phyloP scores from a whole-genome alignment of 2,113 vertebrate genomes.

The Aythya baeri region DNA sequence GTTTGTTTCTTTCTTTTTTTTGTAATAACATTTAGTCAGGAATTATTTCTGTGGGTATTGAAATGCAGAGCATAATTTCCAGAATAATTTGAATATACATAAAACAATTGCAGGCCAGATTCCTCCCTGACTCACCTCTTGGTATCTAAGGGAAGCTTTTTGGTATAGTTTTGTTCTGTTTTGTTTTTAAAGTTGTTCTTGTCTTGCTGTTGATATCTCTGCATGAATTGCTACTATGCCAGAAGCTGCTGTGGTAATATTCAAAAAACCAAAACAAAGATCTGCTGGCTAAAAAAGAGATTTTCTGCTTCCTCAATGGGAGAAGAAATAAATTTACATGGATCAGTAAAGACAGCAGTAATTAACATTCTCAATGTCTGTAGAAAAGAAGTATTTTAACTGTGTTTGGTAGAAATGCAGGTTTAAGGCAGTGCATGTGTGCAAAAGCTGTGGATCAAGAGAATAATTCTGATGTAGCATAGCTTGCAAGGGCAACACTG shows the following conservation, averaged over 20 bases:
- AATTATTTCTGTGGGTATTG: background rate
- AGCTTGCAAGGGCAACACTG: background rate
- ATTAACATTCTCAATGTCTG: background rate
- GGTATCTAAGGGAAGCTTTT: background rate
- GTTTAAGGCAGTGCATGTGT: fast-evolving
- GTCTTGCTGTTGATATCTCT: background rate
- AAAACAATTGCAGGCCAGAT: background rate
- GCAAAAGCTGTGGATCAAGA: background rate
- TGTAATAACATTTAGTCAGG: background rate
- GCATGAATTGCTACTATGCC: background rate
- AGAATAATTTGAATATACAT: background rate
- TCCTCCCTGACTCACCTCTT: background rate
- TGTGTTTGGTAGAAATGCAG: background rate
- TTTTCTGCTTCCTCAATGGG: background rate
- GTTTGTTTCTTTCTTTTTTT: background rate
- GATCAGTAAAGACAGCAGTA: background rate
- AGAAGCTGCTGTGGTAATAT: background rate
- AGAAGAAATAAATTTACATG: background rate
- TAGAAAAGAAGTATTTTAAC: background rate
- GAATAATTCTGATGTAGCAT: background rate
- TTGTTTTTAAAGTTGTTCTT: background rate
- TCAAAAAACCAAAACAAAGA: background rate
- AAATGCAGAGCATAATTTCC: background rate
- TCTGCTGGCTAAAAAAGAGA: background rate
- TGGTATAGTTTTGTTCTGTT: too few relatives aligned